A percentile compares a stretch with the other conserved stretches of the same genome.
Evolutionary conservation across 2,888 invertebrate species (phyloP).

Genomic region (Pelosia muscerda): DNA sequence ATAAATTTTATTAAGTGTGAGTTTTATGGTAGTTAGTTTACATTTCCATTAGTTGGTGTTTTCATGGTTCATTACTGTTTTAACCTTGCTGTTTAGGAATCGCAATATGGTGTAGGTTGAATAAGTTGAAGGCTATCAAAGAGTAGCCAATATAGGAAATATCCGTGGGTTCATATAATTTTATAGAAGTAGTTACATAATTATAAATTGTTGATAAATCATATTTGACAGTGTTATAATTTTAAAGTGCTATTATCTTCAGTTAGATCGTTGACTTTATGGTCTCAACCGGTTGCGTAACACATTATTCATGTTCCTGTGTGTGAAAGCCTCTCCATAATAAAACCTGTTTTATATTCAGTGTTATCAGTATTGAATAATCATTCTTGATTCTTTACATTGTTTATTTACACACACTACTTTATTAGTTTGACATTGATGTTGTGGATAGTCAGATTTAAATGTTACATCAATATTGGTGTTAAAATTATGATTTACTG

Average conservation of each 20-base stretch:
- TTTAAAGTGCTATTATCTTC: background rate
- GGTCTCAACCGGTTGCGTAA: background rate
- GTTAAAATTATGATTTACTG: slow-evolving; percentile 27
- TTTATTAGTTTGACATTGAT: slow-evolving; percentile 28
- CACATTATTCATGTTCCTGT: background rate
- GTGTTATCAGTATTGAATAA: background rate
- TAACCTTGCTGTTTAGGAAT: background rate
- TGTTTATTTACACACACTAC: slow-evolving; percentile 16
- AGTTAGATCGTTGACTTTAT: background rate
- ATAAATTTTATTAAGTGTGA: background rate
- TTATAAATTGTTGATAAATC: background rate
- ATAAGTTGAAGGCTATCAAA: background rate
- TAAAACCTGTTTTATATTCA: background rate
- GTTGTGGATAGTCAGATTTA: slow-evolving; percentile 40
- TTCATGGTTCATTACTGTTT: background rate
- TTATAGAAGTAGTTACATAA: background rate
- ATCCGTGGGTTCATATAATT: background rate
- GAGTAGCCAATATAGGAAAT: background rate
- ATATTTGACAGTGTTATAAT: slow-evolving; percentile 5
- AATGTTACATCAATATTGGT: slow-evolving; percentile 32
- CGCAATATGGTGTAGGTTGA: background rate
- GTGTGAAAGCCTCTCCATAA: background rate
- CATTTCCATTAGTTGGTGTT: background rate
- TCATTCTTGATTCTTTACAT: background rate
- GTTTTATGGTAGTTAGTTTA: background rate